Percentiles rank a stretch among this genome's conserved stretches.
Evolutionary conservation across 2,888 invertebrate species (phyloP).

Genomic region (Molorchus minor): DNA sequence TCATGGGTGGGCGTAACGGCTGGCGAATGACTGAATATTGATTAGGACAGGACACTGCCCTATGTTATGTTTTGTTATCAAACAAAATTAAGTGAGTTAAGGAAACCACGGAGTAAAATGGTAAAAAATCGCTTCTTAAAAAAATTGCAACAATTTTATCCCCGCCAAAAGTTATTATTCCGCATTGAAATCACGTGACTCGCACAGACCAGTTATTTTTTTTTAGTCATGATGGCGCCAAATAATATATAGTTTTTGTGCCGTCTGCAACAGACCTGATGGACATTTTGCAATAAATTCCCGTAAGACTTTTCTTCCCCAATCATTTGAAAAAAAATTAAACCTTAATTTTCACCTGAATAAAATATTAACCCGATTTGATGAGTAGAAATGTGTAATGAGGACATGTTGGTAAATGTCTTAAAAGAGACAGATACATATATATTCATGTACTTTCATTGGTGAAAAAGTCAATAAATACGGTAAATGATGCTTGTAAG

Average conservation of each 20-base stretch:
- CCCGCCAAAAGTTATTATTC: constrained; percentile 30
- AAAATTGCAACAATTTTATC: constrained; percentile 13
- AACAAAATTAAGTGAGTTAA: background rate
- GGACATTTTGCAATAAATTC: constrained; percentile 13
- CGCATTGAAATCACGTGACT: constrained; percentile 65
- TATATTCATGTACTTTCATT: constrained; percentile 25
- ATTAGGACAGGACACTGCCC: constrained; percentile 4
- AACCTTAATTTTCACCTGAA: constrained; percentile 9
- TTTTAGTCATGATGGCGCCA: constrained; percentile 68
- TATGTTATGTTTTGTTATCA: background rate
- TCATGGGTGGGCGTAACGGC: constrained; percentile 10
- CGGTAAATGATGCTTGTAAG: background rate
- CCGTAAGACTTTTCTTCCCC: constrained; percentile 12
- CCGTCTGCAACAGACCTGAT: constrained; percentile 48
- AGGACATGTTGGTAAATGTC: constrained; percentile 67
- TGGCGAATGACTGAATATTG: constrained; percentile 13
- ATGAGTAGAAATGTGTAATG: constrained; percentile 60
- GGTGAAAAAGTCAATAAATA: constrained; percentile 2
- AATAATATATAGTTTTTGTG: constrained; percentile 63
- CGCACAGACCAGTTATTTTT: constrained; percentile 62
- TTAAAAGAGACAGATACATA: constrained; percentile 57
- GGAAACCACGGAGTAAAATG: background rate
- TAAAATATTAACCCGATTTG: constrained; percentile 15
- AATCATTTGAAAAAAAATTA: constrained; percentile 11
- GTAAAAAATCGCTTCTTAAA: background rate